Evolutionary conservation across 2,888 invertebrate species (phyloP).

Genomic region (Synergus laeviventris): DNA sequence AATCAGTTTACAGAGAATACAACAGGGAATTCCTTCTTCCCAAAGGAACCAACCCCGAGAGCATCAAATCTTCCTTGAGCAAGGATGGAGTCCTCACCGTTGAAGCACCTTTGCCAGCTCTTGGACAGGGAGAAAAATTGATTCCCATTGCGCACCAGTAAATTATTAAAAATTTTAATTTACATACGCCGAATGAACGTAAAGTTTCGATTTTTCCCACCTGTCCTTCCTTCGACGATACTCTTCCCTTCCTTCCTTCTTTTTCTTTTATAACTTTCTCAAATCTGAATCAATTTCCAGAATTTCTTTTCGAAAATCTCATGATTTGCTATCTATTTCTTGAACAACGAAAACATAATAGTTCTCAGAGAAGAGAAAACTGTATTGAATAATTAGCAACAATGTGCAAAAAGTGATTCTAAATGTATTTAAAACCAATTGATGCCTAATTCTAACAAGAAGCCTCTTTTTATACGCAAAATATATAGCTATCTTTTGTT

Average conservation of each 20-base stretch:
- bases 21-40: slow-evolving; percentile 98
- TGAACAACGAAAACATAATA: too few species aligned
- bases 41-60: slow-evolving; percentile 97
- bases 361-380: too few species aligned
- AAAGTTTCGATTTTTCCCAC: slow-evolving; percentile 50
- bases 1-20: slow-evolving; percentile 98
- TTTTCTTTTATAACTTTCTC: slow-evolving; percentile 41
- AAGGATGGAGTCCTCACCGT: slow-evolving; percentile 98
- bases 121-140: slow-evolving; percentile 87
- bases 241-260: slow-evolving; percentile 34
- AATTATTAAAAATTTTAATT: slow-evolving; percentile 55
- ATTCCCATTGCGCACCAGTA: slow-evolving; percentile 88
- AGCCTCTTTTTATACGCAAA: slow-evolving; percentile 24
- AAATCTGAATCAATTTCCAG: slow-evolving; percentile 42
- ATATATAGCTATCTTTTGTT: slow-evolving; percentile 15
- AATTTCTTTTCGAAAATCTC: background rate
- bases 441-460: slow-evolving; percentile 24
- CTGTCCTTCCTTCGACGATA: slow-evolving; percentile 45
- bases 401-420: background rate
- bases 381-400: too few species aligned
- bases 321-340: too few species aligned
- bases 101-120: slow-evolving; percentile 95
- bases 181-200: slow-evolving; percentile 47
- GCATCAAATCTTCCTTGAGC: slow-evolving; percentile 95
- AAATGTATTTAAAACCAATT: background rate